Conservation (phyloP, 1,140 invertebrate species). For the Sitodiplosis mosellana region DNA sequence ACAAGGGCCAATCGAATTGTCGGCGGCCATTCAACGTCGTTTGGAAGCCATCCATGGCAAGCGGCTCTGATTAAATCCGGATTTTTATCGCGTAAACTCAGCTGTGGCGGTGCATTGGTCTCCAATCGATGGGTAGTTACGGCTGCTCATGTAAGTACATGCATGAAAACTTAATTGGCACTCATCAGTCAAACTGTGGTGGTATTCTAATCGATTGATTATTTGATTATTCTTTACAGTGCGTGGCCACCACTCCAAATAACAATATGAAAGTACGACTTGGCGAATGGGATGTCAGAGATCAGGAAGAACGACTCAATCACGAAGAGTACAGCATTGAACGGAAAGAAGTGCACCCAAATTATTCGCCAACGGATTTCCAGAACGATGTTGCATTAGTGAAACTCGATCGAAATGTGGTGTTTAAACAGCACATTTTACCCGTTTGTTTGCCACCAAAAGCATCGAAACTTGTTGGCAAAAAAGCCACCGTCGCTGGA, state of each 20-base stretch:
- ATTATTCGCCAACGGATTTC: constrained; percentile 74
- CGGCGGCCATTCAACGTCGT: constrained; percentile 74
- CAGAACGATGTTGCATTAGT: constrained; percentile 77
- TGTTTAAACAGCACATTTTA: constrained; percentile 75
- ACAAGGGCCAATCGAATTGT: constrained; percentile 77
- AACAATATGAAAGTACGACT: constrained; percentile 68
- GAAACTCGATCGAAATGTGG: constrained; percentile 54
- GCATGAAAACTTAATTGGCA: constrained; percentile 26
- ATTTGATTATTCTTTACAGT: neutral
- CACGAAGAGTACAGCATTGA: constrained; percentile 81
- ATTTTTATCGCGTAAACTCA: constrained; percentile 74
- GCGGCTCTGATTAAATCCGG: constrained; percentile 83
- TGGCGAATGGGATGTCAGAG: constrained; percentile 81
- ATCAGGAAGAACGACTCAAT: constrained; percentile 55
- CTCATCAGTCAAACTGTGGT: no score
- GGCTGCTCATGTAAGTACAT: constrained; percentile 75
- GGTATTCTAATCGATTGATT: neutral
- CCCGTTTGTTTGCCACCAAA: constrained; percentile 63
- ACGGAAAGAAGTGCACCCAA: constrained; percentile 73
- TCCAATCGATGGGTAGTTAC: constrained; percentile 80
- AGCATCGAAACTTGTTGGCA: constrained; percentile 55
- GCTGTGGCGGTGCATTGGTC: constrained; percentile 77
- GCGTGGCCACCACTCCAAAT: constrained; percentile 39
- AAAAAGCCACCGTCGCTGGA: constrained; percentile 73
- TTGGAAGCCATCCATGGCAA: constrained; percentile 90